Evolutionary conservation across 2,888 invertebrate species (phyloP), one percentile per base, ranked within the genome.

Genomic region (Drosophila infuscata): DNA sequence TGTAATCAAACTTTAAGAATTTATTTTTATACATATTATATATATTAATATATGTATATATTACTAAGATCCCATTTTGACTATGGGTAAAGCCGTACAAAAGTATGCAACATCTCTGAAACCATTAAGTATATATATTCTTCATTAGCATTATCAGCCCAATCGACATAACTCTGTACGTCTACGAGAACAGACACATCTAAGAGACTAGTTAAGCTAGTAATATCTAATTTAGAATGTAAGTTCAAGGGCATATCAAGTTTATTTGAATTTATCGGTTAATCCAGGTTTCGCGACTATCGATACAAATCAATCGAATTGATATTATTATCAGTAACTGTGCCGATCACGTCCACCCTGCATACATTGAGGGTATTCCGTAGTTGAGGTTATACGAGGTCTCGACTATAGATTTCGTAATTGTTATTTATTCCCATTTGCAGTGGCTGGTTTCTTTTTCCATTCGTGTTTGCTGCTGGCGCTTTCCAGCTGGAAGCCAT

Each of bases 381-480:
- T 8, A 46, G 46, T 25, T 15, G 20, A 25, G 46, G 7, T 7
- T 7, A 15, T 25, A 25, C 25, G 25, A 25, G 25, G 25, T 25
- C 15, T 15, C 46, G 46, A 15, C 46, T 46, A 46, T 46, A 25
- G 20, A 5, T 1, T 43, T 43, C 43, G 20, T 9, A 7, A 20
- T 15, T 9, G 43, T 5, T 20, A 11, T 20, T 20, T 11, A 5
- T 15, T 25, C 4, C 12, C 43, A 12, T 20, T 43, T 67, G 83
- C 87, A 96, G 97, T 95, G 59, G 97, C 97, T 4, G 97, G 97
- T 36, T 96, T 96, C 69, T 96, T 96, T 32, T 97, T 97, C 79
- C 97, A 97, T 83, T 96, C 96, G 8, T 97, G 97, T 80, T 94
- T 97, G 9, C 93, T 97, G 77, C 94, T 97, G 87, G 97, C 96